A percentile compares a stretch with the other conserved stretches of the same genome.
These are phyloP conservation scores for Spea multiplicata DNA, from an alignment of 2,113 vertebrate genomes.

Conservation along the genomic window DNA sequence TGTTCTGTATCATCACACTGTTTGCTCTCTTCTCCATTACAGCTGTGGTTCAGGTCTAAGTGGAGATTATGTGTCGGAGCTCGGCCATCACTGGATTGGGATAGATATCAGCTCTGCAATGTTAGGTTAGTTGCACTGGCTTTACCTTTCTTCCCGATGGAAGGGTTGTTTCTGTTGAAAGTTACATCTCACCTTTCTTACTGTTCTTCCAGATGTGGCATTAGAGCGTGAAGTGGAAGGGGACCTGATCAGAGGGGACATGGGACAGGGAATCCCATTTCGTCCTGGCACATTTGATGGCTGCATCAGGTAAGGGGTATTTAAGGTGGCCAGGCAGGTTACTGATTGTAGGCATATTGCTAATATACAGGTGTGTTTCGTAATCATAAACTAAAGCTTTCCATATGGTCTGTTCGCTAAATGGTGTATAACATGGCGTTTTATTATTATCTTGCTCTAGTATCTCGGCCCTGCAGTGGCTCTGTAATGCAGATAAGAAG, in stretches of 20 bases:
- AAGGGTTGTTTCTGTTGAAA: background rate
- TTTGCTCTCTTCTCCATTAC: slow-evolving; percentile 14
- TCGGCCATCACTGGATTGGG: slow-evolving; percentile 91
- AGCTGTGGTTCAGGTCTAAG: slow-evolving; percentile 95
- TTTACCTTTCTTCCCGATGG: background rate
- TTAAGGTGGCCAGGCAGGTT: background rate
- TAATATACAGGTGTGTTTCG: background rate
- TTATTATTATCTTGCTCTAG: slow-evolving; percentile 56
- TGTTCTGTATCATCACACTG: background rate
- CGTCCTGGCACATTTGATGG: slow-evolving; percentile 87
- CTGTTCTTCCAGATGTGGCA: slow-evolving; percentile 75
- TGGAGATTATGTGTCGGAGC: slow-evolving; percentile 83
- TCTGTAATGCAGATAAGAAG: slow-evolving; percentile 93
- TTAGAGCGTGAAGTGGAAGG: slow-evolving; percentile 87
- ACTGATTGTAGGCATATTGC: no score
- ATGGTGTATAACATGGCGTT: background rate
- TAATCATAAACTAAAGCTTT: background rate
- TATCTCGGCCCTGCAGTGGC: slow-evolving; percentile 96
- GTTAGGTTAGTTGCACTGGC: slow-evolving; percentile 73
- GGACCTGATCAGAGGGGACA: slow-evolving; percentile 84
- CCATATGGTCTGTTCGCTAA: background rate
- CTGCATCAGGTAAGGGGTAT: slow-evolving; percentile 80
- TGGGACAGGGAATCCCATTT: slow-evolving; percentile 90
- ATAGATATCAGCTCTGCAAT: slow-evolving; percentile 93
- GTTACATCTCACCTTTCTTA: background rate